These are phyloP conservation scores for Nipponacmea schrenckii DNA, from an alignment of 2,888 invertebrate species.

Conservation along the genomic window DNA sequence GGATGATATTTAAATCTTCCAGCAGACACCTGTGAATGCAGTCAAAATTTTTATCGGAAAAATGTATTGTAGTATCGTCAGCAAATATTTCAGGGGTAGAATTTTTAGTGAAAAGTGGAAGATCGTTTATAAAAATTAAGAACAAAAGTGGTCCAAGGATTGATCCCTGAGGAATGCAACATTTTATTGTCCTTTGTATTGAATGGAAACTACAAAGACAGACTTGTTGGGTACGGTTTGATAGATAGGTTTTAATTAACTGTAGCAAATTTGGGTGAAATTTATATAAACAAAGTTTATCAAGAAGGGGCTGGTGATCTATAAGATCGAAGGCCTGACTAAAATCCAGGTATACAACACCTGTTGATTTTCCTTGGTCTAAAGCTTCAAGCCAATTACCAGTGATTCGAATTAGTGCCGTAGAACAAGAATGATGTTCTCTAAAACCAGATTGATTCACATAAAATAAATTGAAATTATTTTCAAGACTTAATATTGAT, in stretches of 20 bases:
- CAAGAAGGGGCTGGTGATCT: background rate
- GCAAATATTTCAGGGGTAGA: background rate
- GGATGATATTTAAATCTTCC: background rate
- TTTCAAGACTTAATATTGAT: background rate
- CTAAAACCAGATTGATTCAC: background rate
- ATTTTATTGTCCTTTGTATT: background rate
- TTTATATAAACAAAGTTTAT: background rate
- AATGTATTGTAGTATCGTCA: background rate
- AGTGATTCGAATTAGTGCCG: background rate
- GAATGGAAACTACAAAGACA: background rate
- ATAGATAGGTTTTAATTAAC: background rate
- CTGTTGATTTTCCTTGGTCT: background rate
- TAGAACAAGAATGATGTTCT: background rate
- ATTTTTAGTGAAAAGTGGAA: background rate
- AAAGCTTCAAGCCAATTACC: background rate
- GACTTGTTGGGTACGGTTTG: background rate
- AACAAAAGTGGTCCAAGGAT: constrained; percentile 1
- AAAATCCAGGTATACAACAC: background rate
- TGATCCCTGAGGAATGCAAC: background rate
- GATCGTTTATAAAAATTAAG: background rate
- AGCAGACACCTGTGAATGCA: background rate
- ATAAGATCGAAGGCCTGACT: background rate
- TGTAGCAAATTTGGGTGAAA: background rate
- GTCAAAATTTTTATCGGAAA: background rate
- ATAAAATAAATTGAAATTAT: background rate